Base-by-base conservation (phyloP, 2,797 vertebrate species). In the Nasua narica region DNA sequence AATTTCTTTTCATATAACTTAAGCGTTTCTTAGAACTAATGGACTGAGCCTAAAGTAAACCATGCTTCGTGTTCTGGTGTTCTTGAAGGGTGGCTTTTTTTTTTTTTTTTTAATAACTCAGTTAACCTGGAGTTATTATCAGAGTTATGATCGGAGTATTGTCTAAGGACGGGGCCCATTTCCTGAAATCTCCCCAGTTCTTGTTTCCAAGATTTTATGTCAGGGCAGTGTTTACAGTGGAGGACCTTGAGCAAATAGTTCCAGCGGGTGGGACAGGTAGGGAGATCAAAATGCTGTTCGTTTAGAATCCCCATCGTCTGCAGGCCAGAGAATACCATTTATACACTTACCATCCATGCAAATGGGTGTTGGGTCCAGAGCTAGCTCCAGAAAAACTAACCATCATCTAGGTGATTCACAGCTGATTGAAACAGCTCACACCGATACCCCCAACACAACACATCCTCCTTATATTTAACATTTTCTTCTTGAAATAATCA, bases 1-100 rank as follows among this genome's bases (percentile, higher is more conserved):
- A 98, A 97, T 32, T 87, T 92, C 48, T 90, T 95, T 52, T 87
- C 29, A 16, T 7, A 1, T 72, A 52, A 40, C 29, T 54, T 54
- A 46, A 15, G 21, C 46, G 32, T 91, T 95, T 78, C 37, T 77
- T 81, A 5, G 6, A 27, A 56, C 60, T 86, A 40, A 29, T 18
- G 58, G 25, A 32, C 87, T 40, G 85, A 87, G 13, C 40, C 25
- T 58, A 54, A 14, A 69, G 52, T 90, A 72, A 69, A 62, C 13
- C 4, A 5, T 37, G 18, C 40, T 81, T 82, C 25, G 4, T 52
- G 4, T n/a, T 70, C 15, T 60, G 54, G 6, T 76, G 50, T 58
- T 74, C 56, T 16, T 58, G 32, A 16, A 40, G 2, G 82, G 43
- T 70, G 46, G 60, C 48, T 19, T 67, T 81, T 40, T 72, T 43